A percentile compares a stretch with the other conserved stretches of the same genome.
These are phyloP conservation scores for Pithys albifrons DNA, from an alignment of 2,113 vertebrate species.

Conservation along the genomic window DNA sequence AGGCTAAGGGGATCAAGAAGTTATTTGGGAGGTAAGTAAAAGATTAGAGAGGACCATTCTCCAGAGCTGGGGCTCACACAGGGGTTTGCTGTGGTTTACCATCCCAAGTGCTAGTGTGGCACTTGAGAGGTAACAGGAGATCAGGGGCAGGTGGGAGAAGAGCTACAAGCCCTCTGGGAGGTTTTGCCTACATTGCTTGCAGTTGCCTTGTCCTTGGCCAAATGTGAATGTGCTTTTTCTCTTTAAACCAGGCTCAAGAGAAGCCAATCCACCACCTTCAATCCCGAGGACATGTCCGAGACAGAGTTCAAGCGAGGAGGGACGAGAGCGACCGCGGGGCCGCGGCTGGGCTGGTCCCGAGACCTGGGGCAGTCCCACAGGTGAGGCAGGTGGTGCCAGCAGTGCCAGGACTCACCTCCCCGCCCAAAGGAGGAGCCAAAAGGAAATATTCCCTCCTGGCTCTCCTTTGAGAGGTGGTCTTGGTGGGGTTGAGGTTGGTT, in stretches of 20 bases:
- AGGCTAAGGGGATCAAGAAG: constrained; percentile 92
- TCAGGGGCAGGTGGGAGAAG: background rate
- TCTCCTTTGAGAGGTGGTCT: background rate
- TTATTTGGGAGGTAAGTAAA: constrained; percentile 91
- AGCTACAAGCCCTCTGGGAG: background rate
- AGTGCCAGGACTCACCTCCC: rapidly evolving
- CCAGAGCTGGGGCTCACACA: background rate
- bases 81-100: background rate
- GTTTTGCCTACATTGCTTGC: background rate
- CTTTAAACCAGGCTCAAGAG: constrained; percentile 83
- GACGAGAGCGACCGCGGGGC: constrained; percentile 92
- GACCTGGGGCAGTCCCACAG: constrained; percentile 87
- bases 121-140: background rate
- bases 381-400: constrained; percentile 66
- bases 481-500: background rate
- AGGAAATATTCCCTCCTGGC: background rate
- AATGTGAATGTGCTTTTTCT: background rate
- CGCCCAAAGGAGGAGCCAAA: background rate
- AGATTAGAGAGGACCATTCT: background rate
- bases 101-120: background rate
- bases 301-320: constrained; percentile 93
- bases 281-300: constrained; percentile 89
- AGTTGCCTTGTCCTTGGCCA: background rate
- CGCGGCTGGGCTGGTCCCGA: constrained; percentile 94
- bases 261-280: constrained; percentile 96